These are phyloP conservation scores for Apocrypta bakeri DNA, from an alignment of 1,140 invertebrate genomes.

Conservation along the genomic window DNA sequence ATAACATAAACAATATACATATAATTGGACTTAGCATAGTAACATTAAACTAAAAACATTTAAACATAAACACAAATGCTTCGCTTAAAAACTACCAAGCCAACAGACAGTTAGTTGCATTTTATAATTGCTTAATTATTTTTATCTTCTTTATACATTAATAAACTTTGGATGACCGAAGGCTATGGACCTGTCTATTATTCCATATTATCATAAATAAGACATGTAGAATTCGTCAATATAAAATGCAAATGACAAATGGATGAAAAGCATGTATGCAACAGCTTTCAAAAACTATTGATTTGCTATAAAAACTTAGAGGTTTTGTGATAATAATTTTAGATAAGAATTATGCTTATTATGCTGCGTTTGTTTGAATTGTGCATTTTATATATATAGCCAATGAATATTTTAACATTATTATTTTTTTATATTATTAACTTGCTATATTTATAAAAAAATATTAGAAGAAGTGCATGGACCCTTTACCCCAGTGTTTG, in stretches of 20 bases:
- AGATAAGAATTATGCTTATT: not conserved
- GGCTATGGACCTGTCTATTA: not conserved
- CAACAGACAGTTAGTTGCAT: conserved; percentile 19
- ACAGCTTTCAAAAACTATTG: not conserved
- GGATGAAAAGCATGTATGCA: conserved; percentile 7
- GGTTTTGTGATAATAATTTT: not conserved
- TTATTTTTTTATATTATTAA: conserved; percentile 29
- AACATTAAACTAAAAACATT: conserved; percentile 35
- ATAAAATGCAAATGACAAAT: conserved; percentile 18
- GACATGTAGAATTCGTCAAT: not conserved
- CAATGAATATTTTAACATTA: not conserved
- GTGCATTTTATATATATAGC: conserved; percentile 1
- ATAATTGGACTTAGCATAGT: not conserved
- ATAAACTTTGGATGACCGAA: not conserved
- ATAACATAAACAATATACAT: conserved; percentile 4
- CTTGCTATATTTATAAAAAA: not conserved
- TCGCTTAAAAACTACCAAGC: conserved; percentile 30
- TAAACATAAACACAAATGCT: conserved; percentile 46
- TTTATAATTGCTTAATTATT: conserved; percentile 7
- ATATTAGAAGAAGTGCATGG: conserved; percentile 47
- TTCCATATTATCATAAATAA: too few species aligned
- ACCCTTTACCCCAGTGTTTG: conserved; percentile 69
- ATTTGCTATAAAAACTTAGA: not conserved
- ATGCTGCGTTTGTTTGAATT: not conserved
- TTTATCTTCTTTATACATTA: not conserved